Evolutionary conservation across 2,113 vertebrate genomes (phyloP).

Genomic region (Dunckerocampus dactyliophorus): DNA sequence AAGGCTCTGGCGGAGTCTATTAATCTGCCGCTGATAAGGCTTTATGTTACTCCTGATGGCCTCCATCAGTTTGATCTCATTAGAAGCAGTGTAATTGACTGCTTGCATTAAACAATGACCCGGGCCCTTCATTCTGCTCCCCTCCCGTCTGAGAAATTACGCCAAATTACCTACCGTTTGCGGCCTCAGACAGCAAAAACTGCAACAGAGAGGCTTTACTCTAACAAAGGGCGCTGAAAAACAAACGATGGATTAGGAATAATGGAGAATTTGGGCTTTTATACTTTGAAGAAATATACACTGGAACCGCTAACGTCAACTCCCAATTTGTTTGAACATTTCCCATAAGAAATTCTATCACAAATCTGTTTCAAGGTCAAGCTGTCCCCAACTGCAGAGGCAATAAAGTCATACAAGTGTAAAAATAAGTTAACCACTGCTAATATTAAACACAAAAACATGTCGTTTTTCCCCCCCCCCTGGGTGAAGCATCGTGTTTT

Average conservation of each 20-base stretch:
- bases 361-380: too few relatives aligned
- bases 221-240: not conserved
- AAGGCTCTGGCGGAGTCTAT: slow-evolving; percentile 39
- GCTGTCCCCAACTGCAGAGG: too few relatives aligned
- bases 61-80: slow-evolving; percentile 61
- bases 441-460: too few relatives aligned
- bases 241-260: slow-evolving; percentile 8
- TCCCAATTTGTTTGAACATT: too few relatives aligned
- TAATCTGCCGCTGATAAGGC: slow-evolving; percentile 48
- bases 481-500: too few relatives aligned
- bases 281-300: slow-evolving; percentile 21
- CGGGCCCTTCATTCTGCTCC: slow-evolving; percentile 32
- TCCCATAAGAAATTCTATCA: too few relatives aligned
- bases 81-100: slow-evolving; percentile 54
- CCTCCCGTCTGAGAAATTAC: slow-evolving; percentile 47
- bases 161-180: slow-evolving; percentile 47
- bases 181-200: slow-evolving; percentile 25
- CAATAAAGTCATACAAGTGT: too few relatives aligned
- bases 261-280: slow-evolving; percentile 36
- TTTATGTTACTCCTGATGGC: slow-evolving; percentile 47
- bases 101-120: slow-evolving; percentile 58
- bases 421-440: too few relatives aligned
- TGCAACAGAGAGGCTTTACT: slow-evolving; percentile 7
- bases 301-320: too few relatives aligned
- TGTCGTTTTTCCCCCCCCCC: too few relatives aligned